A percentile compares a stretch with the other conserved stretches of the same genome.
Conservation (phyloP, 2,888 invertebrate genomes). For the Dynastes tityus region DNA sequence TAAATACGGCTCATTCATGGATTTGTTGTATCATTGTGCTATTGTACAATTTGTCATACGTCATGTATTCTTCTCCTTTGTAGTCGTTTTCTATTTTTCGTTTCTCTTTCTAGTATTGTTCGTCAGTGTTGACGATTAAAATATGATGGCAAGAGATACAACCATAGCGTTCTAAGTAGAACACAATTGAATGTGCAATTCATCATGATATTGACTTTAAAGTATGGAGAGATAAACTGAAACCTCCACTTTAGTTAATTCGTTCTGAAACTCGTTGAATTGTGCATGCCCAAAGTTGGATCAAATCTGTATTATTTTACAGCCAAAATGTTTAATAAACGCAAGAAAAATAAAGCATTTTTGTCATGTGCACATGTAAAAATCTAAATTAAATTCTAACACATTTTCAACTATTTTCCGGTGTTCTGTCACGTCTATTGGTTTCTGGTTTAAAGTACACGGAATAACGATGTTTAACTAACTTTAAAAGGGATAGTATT, state of each 20-base stretch:
- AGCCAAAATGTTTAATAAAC: no score
- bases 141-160: constrained; percentile 26
- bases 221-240: not conserved
- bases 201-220: not conserved
- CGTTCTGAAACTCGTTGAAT: not conserved
- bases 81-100: constrained; percentile 36
- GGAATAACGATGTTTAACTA: no score
- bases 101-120: constrained; percentile 41
- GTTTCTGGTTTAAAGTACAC: no score
- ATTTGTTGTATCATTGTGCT: constrained; percentile 64
- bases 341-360: no score
- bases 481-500: no score
- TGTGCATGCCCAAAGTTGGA: no score
- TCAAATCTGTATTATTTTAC: no score
- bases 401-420: no score
- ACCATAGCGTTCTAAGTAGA: constrained; percentile 24
- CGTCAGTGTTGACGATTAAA: constrained; percentile 43
- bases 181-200: constrained; percentile 27
- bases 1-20: constrained; percentile 66
- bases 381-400: no score
- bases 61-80: constrained; percentile 55
- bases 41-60: constrained; percentile 62
- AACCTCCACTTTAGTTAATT: not conserved
- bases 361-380: no score
- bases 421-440: no score